Evolutionary conservation across 2,113 vertebrate species (phyloP), one percentile per base, ranked within the genome.

Genomic region (Pogona vitticeps): DNA sequence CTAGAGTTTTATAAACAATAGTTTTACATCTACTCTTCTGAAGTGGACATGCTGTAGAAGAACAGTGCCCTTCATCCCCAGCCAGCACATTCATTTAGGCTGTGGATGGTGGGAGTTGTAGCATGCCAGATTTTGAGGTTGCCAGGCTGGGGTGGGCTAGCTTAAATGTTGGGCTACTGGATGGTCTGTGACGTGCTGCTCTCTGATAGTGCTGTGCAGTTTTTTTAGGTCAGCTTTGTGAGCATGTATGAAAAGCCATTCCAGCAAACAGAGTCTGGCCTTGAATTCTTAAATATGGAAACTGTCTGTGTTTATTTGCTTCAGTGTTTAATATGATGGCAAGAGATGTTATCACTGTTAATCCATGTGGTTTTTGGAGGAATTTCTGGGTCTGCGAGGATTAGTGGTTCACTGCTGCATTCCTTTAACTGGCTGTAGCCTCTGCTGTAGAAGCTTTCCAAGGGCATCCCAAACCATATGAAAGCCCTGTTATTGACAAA

Each of bases 331-430:
- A 1, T 89, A 86, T 93, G 88, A 93, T 87, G 92, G 90, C 92
- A 87, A 91, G 86, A 92, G 85, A 94, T 94, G 90, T 93, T 94
- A 94, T 94, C 90, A 80, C 93, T 94, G 88, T 83, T 94, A 94
- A 94, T 95, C 93, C 85, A 0, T 90, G 93, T 0, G 92, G 93
- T 93, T 88, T 92, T 87, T 76, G 79, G 91, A 90, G 93, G 94
- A 94, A 94, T 95, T 92, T 86, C 89, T 94, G 92, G 93, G 94
- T 91, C 86, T 88, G 73, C 1, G 90, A 88, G 70, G 80, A 81
- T 92, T 94, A 91, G 85, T 92, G 42, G 73, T 94, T 91, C 93
- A 92, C 93, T 95, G 91, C 86, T 93, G 90, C 91, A 84, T 93
- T 95, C 94, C 93, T 91, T 84, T 92, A 94, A 91, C 52, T 84